Percentiles rank a stretch among this genome's conserved stretches.
phyloP scores from a whole-genome alignment of 2,797 vertebrate genomes.

The Melanotaenia boesemani region DNA sequence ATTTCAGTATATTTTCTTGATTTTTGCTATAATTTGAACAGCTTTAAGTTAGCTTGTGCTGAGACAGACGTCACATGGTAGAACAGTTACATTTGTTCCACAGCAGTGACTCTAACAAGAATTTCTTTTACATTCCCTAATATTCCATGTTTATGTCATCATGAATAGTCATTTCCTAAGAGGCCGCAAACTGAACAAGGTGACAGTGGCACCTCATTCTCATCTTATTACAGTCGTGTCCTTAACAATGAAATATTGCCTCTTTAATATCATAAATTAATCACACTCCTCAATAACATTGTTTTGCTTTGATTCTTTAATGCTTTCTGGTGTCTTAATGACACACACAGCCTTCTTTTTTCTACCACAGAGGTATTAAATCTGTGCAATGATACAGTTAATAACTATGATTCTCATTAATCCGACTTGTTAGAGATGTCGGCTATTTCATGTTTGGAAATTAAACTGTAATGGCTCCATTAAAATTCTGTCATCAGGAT shows the following conservation, averaged over 20 bases:
- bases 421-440: constrained; percentile 40
- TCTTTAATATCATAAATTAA: constrained; percentile 38
- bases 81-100: constrained; percentile 15
- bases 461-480: constrained; percentile 61
- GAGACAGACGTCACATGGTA: too few species aligned
- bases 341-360: not conserved
- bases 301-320: constrained; percentile 19
- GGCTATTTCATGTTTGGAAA: constrained; percentile 46
- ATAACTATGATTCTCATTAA: constrained; percentile 57
- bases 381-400: constrained; percentile 45
- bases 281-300: constrained; percentile 20
- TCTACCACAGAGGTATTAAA: constrained; percentile 29
- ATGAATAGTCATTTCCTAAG: constrained; percentile 66
- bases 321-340: constrained; percentile 1
- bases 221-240: constrained; percentile 38
- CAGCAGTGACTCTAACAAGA: constrained; percentile 28
- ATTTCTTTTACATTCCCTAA: constrained; percentile 31
- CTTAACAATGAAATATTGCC: constrained; percentile 38
- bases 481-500: constrained; percentile 53
- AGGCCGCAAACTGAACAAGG: constrained; percentile 27
- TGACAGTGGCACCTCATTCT: constrained; percentile 16
- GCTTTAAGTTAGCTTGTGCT: too few species aligned
- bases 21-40: too few species aligned
- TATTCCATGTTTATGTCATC: constrained; percentile 42
- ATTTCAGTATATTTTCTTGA: too few species aligned